Evolutionary conservation across 2,113 vertebrate species (phyloP), one percentile per base, ranked within the genome.

Genomic region (Peromyscus maniculatus): DNA sequence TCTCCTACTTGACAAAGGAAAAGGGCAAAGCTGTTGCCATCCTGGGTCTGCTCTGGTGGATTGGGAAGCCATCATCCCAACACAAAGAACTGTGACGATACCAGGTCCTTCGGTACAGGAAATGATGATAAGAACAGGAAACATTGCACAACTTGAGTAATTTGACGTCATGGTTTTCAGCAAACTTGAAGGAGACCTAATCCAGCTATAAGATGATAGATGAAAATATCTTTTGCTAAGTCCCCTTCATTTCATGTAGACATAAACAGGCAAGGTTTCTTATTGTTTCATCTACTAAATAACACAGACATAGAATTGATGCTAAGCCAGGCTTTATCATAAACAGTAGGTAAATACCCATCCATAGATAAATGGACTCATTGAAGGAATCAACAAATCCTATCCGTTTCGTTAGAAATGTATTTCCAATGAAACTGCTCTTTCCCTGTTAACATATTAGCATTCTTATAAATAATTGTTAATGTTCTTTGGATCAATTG

Each of bases 391-490:
- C 80, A 67, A 74, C 26, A 91, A 86, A 13, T 43, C 28, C 83
- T 88, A 13, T 67, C 24, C 12, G n/a, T 89, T 92, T 95, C 82
- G 79, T 87, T 74, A 93, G 36, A 87, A 93, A 94, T 92, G 9
- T 11, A 89, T 84, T 93, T 92, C 26, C 6, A 84, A 52, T 52
- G 46, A 80, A 91, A 78, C 43, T 93, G 0, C 67, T 43, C 64
- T 84, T 78, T 71, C 39, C 6, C 7, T 89, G 46, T 95, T 92
- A 94, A 91, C 52, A 77, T 46, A 91, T 95, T 91, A 97, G 77
- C 71, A 43, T 92, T 89, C 55, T 96, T 87, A 59, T 91, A 77
- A 74, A 80, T 89, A 93, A 87, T 79, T 91, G n/a, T 89, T 95
- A 94, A 77, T 96, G n/a, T 82, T 91, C 49, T 96, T 93, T 93